These are phyloP conservation scores for Drosophila ezoana DNA, from an alignment of 2,888 invertebrate genomes.

Conservation along the genomic window DNA sequence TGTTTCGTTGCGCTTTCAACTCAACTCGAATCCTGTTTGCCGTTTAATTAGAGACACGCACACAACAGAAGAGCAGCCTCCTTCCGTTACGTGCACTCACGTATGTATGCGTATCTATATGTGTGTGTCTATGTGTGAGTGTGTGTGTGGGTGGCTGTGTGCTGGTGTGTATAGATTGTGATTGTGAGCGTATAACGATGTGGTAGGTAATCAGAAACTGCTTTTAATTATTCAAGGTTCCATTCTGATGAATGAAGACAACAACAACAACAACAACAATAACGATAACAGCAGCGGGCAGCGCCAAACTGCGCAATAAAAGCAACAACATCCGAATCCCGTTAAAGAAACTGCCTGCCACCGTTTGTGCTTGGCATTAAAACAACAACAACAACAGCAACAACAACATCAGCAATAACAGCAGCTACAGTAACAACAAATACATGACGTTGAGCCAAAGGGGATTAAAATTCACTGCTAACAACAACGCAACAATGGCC, in stretches of 20 bases:
- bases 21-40: conserved; percentile 80
- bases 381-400: conserved; percentile 43
- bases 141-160: conserved; percentile 21
- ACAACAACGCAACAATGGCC: conserved; percentile 49
- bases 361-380: conserved; percentile 67
- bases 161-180: conserved; percentile 54
- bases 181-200: conserved; percentile 79
- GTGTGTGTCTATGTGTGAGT: conserved; percentile 10
- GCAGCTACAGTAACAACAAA: conserved; percentile 24
- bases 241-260: conserved; percentile 84
- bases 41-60: conserved; percentile 80
- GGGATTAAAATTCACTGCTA: conserved; percentile 69
- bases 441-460: conserved; percentile 47
- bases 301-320: conserved; percentile 69
- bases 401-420: conserved; percentile 19
- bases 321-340: conserved; percentile 54
- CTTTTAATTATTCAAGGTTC: conserved; percentile 85
- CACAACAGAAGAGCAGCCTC: conserved; percentile 65
- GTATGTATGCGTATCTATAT: conserved; percentile 15
- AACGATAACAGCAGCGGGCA: conserved; percentile 54
- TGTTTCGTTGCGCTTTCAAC: conserved; percentile 81
- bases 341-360: conserved; percentile 70
- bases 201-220: conserved; percentile 84
- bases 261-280: conserved; percentile 63
- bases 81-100: conserved; percentile 70